A percentile compares a stretch with the other conserved stretches of the same genome.
phyloP scores from a whole-genome alignment of 2,113 vertebrate species.

The Callorhinus ursinus region DNA sequence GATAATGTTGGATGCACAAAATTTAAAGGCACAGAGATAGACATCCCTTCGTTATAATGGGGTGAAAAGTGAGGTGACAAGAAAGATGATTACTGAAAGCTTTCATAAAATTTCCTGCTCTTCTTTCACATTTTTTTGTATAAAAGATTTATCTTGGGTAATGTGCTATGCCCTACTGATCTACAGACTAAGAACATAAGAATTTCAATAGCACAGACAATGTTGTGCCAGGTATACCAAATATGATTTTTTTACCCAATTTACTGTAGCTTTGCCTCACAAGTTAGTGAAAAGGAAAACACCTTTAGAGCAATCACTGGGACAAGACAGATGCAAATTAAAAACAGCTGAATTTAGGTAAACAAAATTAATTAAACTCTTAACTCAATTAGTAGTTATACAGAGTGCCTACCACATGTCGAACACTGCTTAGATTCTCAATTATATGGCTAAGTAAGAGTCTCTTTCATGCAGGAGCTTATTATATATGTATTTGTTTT shows the following conservation, averaged over 20 bases:
- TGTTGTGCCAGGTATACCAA: background rate
- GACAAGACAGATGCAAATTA: background rate
- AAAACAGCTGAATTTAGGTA: constrained; percentile 33
- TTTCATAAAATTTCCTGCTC: constrained; percentile 14
- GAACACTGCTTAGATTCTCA: background rate
- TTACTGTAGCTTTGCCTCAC: background rate
- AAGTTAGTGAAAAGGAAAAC: background rate
- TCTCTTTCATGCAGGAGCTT: background rate
- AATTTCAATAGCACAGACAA: constrained; percentile 3
- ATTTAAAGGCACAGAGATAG: background rate
- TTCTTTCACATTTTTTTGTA: background rate
- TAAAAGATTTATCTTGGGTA: background rate
- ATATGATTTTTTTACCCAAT: background rate
- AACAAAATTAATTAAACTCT: constrained; percentile 35
- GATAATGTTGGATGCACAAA: background rate
- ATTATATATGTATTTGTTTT: background rate
- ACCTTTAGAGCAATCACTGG: background rate
- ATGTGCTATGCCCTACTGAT: background rate
- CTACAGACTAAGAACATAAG: background rate
- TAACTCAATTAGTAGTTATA: constrained; percentile 10
- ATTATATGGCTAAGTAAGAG: background rate
- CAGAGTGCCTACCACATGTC: background rate
- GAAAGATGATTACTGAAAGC: background rate
- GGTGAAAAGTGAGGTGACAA: background rate
- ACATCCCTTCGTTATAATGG: background rate